Base-by-base conservation (phyloP, 2,113 vertebrate species). In the Periophthalmus modestus region DNA sequence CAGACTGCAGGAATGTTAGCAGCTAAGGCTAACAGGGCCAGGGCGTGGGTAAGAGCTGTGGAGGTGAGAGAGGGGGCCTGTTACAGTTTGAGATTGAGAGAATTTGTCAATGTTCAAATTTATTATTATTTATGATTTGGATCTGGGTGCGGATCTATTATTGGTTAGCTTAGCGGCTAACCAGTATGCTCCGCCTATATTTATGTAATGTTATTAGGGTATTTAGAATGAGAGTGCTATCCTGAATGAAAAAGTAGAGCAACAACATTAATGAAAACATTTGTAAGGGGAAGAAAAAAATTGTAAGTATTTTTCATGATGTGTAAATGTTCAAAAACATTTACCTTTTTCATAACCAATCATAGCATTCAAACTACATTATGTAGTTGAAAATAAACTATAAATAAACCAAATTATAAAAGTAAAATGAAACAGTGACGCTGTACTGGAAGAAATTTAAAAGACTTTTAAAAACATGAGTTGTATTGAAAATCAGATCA, bases 1-100 rank as follows among this genome's bases (percentile, higher is more conserved):
- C 48, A 11, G 18, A 54, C 70, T 48, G 66, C 19, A 68, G 80
- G 87, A 88, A 89, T 77, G 86, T 82, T 85, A 91, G 88, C 83
- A 66, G 33, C 73, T 87, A 87, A 84, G 87, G 87, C 82, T 69
- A 59, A 28, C 57, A 24, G n/a, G 9, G 72, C 74, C 63, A 81
- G 80, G 75, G 82, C 14, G 68, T 85, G 68, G 85, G 75, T 82
- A 69, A 76, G 75, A 19, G 46, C 77, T 52, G 73, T 66, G 76
- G 73, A 66, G 69, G 72, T 58, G 21, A 73, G 52, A 7, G 78
- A 18, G 1, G 7, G 7, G 33, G 39, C 7, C 33, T 39, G 61
- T 63, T 36, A 39, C 61, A 63, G 15, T 36, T 63, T 36, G 7
- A 4, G 2, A 16, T 4, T 36, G 16, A 4, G 39, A 65, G 33